These are phyloP conservation scores for Lasioglossum zephyrum DNA, from an alignment of 2,888 invertebrate genomes.

Conservation along the genomic window DNA sequence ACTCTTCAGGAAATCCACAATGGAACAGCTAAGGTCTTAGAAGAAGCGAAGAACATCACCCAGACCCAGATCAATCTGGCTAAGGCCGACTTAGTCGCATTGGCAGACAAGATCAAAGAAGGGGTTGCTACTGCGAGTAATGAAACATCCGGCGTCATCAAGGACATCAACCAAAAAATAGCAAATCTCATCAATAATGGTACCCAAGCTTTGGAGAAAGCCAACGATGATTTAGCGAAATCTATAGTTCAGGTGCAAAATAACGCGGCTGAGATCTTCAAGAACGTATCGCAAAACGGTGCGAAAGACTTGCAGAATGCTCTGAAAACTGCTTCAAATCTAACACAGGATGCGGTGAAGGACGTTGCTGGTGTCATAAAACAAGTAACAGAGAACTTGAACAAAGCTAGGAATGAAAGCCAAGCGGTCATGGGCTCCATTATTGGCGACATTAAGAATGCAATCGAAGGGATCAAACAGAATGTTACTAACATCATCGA, in stretches of 20 bases:
- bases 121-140: background rate
- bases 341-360: background rate
- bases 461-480: background rate
- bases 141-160: background rate
- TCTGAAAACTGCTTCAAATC: background rate
- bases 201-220: background rate
- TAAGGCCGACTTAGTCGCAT: background rate
- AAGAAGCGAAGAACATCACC: background rate
- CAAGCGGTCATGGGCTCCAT: background rate
- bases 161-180: background rate
- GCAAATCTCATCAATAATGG: background rate
- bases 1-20: constrained; percentile 10
- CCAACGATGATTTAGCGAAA: background rate
- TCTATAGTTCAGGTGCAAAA: background rate
- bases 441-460: background rate
- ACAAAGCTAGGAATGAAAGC: background rate
- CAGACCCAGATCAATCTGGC: background rate
- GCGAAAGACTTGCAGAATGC: background rate
- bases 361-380: background rate
- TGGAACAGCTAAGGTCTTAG: background rate
- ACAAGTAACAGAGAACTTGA: background rate
- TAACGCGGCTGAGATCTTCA: background rate
- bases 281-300: background rate
- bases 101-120: background rate
- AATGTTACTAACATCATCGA: background rate